phyloP scores from a whole-genome alignment of 2,888 invertebrate genomes.

The Drosophila algonquin region DNA sequence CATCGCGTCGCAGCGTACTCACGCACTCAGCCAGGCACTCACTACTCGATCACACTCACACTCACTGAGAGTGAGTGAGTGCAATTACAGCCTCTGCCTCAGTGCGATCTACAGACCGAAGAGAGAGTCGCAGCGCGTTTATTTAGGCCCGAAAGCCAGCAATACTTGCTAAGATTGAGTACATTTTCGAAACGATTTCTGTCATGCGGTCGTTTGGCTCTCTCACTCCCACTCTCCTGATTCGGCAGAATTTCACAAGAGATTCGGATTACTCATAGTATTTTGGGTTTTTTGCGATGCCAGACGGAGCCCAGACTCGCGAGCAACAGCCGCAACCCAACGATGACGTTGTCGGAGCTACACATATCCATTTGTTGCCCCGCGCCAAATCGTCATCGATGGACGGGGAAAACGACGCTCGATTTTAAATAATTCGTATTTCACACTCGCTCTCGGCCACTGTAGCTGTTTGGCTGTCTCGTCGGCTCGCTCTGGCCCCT shows the following conservation, averaged over 20 bases:
- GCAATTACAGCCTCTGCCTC: conserved; percentile 17
- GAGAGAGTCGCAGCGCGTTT: not conserved
- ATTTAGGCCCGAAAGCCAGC: not conserved
- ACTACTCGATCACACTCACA: conserved; percentile 17
- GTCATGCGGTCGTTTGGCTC: conserved; percentile 10
- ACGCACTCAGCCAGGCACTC: conserved; percentile 33
- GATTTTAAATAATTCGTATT: conserved; percentile 66
- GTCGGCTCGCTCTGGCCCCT: conserved; percentile 3
- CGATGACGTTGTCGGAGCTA: conserved; percentile 32
- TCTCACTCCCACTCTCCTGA: conserved; percentile 4
- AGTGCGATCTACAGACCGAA: not conserved
- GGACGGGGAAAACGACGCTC: conserved; percentile 3
- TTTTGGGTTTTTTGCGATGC: conserved; percentile 60
- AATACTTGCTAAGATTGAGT: conserved; percentile 18
- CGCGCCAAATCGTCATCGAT: conserved; percentile 1
- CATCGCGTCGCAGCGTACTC: conserved; percentile 32
- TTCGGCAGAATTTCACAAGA: conserved; percentile 79
- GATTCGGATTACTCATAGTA: conserved; percentile 71
- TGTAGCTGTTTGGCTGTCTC: not conserved
- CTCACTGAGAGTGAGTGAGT: conserved; percentile 24
- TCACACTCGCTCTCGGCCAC: conserved; percentile 8
- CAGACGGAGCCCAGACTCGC: conserved; percentile 35
- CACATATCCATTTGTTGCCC: not conserved
- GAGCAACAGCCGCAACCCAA: conserved; percentile 22
- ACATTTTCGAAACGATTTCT: conserved; percentile 12